These are phyloP conservation scores for Bimastos eiseni DNA, from an alignment of 2,888 invertebrate species.

Conservation along the genomic window DNA sequence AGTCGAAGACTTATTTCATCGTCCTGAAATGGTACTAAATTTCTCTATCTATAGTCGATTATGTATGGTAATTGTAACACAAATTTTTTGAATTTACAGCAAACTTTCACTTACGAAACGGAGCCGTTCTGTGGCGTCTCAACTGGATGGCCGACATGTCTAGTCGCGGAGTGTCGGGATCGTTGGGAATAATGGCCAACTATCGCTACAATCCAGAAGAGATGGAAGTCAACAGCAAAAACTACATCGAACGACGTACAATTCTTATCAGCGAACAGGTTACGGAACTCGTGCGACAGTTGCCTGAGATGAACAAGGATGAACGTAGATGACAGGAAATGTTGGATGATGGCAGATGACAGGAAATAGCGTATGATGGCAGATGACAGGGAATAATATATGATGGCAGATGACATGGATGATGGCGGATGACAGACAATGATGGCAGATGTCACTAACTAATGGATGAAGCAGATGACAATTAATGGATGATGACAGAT, in stretches of 20 bases:
- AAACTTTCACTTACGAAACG: conserved; percentile 75
- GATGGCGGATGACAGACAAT: background rate
- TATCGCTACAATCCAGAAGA: conserved; percentile 66
- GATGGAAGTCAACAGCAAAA: conserved; percentile 64
- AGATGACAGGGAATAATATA: no score
- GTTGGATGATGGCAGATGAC: background rate
- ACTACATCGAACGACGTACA: conserved; percentile 66
- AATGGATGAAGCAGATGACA: background rate
- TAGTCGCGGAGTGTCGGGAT: conserved; percentile 69
- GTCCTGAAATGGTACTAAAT: no score
- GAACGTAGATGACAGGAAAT: background rate
- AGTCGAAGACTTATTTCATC: no score
- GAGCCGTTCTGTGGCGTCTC: conserved; percentile 73
- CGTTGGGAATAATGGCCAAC: conserved; percentile 76
- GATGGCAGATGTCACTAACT: no score
- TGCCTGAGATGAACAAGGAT: background rate
- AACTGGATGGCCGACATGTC: conserved; percentile 73
- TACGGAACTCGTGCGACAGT: conserved; percentile 31
- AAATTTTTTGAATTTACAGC: conserved; percentile 61
- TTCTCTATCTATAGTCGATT: no score
- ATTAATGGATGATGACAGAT: background rate
- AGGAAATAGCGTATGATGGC: no score
- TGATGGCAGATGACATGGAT: background rate
- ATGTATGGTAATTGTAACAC: background rate
- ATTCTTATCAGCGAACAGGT: conserved; percentile 36